These are phyloP conservation scores for Protodeltote pygarga DNA, from an alignment of 2,888 invertebrate genomes.

Conservation along the genomic window DNA sequence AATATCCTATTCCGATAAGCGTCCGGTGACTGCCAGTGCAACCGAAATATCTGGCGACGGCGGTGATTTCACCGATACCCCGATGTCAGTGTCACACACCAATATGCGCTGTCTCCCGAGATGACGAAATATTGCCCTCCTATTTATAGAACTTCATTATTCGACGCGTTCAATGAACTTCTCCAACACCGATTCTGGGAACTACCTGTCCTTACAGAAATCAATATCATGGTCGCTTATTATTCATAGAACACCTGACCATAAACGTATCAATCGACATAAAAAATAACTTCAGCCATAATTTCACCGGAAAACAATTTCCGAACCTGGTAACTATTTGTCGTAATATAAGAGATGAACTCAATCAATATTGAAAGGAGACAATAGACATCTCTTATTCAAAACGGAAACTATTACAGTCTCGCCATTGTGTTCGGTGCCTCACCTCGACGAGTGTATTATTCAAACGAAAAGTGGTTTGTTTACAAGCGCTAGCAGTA, in stretches of 20 bases:
- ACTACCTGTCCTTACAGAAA: constrained; percentile 47
- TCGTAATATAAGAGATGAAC: constrained; percentile 68
- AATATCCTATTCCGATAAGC: constrained; percentile 80
- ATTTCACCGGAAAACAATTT: constrained; percentile 69
- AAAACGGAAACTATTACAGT: constrained; percentile 85
- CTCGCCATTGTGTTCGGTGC: constrained; percentile 80
- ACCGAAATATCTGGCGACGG: constrained; percentile 68
- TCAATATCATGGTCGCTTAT: constrained; percentile 37
- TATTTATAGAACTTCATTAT: constrained; percentile 78
- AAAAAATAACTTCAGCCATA: constrained; percentile 55
- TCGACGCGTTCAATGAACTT: constrained; percentile 71
- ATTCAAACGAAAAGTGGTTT: constrained; percentile 84
- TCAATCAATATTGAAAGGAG: constrained; percentile 82
- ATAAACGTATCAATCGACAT: constrained; percentile 41
- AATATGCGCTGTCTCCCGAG: constrained; percentile 63
- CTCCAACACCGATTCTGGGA: constrained; percentile 35
- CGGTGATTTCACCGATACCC: constrained; percentile 69
- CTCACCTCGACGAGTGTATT: constrained; percentile 80
- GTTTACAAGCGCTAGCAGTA: constrained; percentile 76
- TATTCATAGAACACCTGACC: constrained; percentile 37
- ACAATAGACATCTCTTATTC: constrained; percentile 84
- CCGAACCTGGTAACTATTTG: constrained; percentile 62
- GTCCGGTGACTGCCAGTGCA: constrained; percentile 65
- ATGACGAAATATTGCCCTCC: constrained; percentile 71
- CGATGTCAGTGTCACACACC: constrained; percentile 71